Evolutionary conservation across 1,140 invertebrate species (phyloP).

Genomic region (Babylonia areolata): DNA sequence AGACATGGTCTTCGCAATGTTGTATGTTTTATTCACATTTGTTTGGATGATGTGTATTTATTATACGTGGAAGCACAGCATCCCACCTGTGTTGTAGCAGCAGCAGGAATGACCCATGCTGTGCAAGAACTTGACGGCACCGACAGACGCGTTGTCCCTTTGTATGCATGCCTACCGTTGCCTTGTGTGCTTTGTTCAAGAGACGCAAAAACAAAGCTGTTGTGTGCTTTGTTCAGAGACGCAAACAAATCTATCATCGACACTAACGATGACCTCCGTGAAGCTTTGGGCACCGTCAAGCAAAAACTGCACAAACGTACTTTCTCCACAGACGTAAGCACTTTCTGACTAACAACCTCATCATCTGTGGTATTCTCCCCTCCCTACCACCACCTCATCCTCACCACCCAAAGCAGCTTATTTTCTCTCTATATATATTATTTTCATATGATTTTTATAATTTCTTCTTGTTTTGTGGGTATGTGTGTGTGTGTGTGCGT

Average conservation of each 20-base stretch:
- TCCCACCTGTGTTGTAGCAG: no score
- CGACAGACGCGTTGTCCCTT: no score
- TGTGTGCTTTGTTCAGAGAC: constrained; percentile 75
- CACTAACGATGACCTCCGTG: constrained; percentile 80
- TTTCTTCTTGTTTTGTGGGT: neutral
- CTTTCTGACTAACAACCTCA: constrained; percentile 23
- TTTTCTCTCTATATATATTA: neutral
- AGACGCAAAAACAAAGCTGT: no score
- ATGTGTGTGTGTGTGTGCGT: neutral
- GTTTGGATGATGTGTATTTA: no score
- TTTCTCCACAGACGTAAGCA: constrained; percentile 32
- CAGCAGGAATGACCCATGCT: no score
- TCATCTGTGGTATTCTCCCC: neutral
- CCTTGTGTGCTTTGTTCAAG: no score
- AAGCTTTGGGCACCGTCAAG: constrained; percentile 70
- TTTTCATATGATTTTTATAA: neutral
- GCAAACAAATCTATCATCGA: constrained; percentile 81
- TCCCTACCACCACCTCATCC: no score
- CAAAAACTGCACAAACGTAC: constrained; percentile 32
- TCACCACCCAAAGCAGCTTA: neutral
- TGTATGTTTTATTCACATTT: no score
- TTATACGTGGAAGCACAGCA: no score
- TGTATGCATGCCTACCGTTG: no score
- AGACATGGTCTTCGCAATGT: no score
- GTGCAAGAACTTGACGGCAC: no score